phyloP scores from a whole-genome alignment of 1,140 invertebrate species.

The Drosophila subpulchrella region DNA sequence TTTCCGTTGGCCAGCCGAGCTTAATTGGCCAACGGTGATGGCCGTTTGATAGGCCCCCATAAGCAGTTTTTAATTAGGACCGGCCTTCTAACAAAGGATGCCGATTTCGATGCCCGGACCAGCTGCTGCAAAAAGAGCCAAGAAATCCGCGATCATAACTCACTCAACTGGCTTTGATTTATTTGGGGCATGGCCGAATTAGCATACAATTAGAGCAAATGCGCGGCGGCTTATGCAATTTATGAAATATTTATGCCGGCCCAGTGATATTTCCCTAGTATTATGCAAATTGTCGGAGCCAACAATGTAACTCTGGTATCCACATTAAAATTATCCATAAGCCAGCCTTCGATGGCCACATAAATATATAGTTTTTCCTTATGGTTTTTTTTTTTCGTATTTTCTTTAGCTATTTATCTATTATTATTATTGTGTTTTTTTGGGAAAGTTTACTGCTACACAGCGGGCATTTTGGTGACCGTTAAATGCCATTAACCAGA shows the following conservation, averaged over 20 bases:
- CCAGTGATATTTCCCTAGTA: constrained; percentile 38
- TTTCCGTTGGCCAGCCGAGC: constrained; percentile 33
- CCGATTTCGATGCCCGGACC: constrained; percentile 21
- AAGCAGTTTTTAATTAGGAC: constrained; percentile 71
- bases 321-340: constrained; percentile 48
- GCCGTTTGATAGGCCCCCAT: constrained; percentile 50
- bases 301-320: constrained; percentile 38
- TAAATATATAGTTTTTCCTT: constrained; percentile 45
- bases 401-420: constrained; percentile 38
- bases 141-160: constrained; percentile 56
- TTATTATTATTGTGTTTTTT: constrained; percentile 38
- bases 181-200: constrained; percentile 65
- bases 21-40: constrained; percentile 68
- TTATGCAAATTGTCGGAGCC: constrained; percentile 63
- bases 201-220: constrained; percentile 79
- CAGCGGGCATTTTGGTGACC: constrained; percentile 76
- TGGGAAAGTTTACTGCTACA: constrained; percentile 79
- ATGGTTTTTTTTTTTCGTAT: constrained; percentile 15
- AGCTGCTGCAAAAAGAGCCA: not conserved
- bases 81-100: constrained; percentile 55
- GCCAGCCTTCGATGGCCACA: constrained; percentile 34
- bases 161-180: constrained; percentile 67
- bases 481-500: constrained; percentile 82
- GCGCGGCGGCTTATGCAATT: constrained; percentile 58
- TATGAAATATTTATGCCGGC: constrained; percentile 64